A percentile compares a stretch with the other conserved stretches of the same genome.
Evolutionary conservation across 2,888 invertebrate species (phyloP).

Genomic region (Himalopsyche tibetana): DNA sequence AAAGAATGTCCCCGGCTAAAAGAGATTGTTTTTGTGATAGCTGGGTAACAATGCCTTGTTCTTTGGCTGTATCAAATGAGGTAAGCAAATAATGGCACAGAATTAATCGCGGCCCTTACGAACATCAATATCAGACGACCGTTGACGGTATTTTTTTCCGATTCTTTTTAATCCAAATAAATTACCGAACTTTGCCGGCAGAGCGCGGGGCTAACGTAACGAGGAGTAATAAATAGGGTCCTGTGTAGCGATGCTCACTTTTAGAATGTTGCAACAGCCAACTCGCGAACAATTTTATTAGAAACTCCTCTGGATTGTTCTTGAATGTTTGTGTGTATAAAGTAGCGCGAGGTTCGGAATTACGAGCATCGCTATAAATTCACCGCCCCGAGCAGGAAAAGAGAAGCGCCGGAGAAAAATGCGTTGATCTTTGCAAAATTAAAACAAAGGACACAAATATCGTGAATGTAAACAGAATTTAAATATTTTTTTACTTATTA

Average conservation of each 20-base stretch:
- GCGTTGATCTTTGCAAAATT: constrained; percentile 74
- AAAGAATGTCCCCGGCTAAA: constrained; percentile 50
- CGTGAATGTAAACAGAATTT: constrained; percentile 31
- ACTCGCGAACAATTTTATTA: constrained; percentile 76
- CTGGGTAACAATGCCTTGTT: constrained; percentile 44
- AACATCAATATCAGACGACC: constrained; percentile 53
- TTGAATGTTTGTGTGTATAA: constrained; percentile 55
- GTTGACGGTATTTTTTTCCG: constrained; percentile 56
- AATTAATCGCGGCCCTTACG: constrained; percentile 55
- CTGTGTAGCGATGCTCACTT: constrained; percentile 32
- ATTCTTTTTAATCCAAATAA: constrained; percentile 62
- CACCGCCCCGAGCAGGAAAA: constrained; percentile 51
- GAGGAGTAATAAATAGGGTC: constrained; percentile 55
- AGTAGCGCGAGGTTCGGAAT: constrained; percentile 70
- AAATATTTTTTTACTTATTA: background rate
- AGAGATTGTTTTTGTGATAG: constrained; percentile 51
- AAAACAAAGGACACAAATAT: constrained; percentile 71
- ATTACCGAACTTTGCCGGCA: constrained; percentile 59
- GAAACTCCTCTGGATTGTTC: constrained; percentile 71
- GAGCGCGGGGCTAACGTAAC: constrained; percentile 47
- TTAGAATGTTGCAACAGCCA: background rate
- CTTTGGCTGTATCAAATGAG: constrained; percentile 49
- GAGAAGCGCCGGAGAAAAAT: constrained; percentile 67
- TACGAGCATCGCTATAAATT: constrained; percentile 77
- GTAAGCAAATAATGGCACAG: constrained; percentile 49